phyloP scores from a whole-genome alignment of 1,140 invertebrate species.

The Drosophila ambigua region DNA sequence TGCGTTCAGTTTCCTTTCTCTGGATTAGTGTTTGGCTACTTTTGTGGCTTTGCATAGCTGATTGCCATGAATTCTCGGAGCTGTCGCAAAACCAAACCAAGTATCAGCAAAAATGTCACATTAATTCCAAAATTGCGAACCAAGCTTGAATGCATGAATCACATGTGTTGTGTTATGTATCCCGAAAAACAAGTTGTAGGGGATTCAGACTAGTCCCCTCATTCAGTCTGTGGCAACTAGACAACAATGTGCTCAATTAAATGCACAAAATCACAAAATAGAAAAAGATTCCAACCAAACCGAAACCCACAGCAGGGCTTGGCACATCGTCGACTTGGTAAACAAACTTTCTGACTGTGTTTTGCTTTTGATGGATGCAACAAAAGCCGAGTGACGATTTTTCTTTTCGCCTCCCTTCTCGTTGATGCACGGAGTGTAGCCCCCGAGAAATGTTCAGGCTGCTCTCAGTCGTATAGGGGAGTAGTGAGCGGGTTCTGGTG shows the following conservation, averaged over 20 bases:
- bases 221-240: slow-evolving; percentile 14
- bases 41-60: slow-evolving; percentile 47
- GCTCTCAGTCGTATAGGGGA: not conserved
- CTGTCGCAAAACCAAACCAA: slow-evolving; percentile 34
- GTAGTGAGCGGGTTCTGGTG: not conserved
- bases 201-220: not conserved
- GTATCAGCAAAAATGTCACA: slow-evolving; percentile 49
- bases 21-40: slow-evolving; percentile 15
- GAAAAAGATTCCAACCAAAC: slow-evolving; percentile 25
- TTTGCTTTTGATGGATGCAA: slow-evolving; percentile 37
- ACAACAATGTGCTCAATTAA: slow-evolving; percentile 50
- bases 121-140: slow-evolving; percentile 41
- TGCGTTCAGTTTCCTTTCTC: slow-evolving; percentile 33
- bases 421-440: slow-evolving; percentile 7
- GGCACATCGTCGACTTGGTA: slow-evolving; percentile 29
- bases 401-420: slow-evolving; percentile 7
- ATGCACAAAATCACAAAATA: slow-evolving; percentile 11
- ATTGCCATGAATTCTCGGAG: slow-evolving; percentile 47
- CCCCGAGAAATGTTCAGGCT: slow-evolving; percentile 39
- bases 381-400: slow-evolving; percentile 43
- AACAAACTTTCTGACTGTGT: slow-evolving; percentile 47
- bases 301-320: no score
- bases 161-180: slow-evolving; percentile 12
- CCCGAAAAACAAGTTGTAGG: slow-evolving; percentile 10
- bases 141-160: slow-evolving; percentile 20